Percentiles rank a stretch among this genome's conserved stretches.
Evolutionary conservation across 1,140 invertebrate species (phyloP).

Genomic region (Sesamia nonagrioides): DNA sequence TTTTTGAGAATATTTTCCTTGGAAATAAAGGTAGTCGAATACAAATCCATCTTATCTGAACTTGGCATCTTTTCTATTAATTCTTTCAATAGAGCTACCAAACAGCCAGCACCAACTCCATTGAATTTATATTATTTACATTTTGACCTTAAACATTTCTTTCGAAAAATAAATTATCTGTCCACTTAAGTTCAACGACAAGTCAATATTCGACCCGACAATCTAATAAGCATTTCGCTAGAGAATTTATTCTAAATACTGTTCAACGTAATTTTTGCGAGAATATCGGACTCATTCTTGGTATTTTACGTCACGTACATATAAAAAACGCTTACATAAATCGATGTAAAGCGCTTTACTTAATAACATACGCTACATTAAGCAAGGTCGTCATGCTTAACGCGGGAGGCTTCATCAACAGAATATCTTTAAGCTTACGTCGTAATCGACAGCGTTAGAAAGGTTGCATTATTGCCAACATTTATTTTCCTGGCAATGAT

Average conservation of each 20-base stretch:
- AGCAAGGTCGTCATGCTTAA: conserved; percentile 38
- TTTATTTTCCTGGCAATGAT: conserved; percentile 9
- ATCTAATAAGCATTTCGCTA: conserved; percentile 13
- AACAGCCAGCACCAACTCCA: too few species aligned
- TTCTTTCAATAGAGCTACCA: background rate
- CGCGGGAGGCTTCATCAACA: conserved; percentile 39
- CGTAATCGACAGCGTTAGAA: conserved; percentile 31
- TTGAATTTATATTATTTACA: background rate
- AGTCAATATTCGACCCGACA: conserved; percentile 16
- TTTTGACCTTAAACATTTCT: conserved; percentile 1
- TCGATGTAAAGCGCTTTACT: conserved; percentile 39
- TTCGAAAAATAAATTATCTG: conserved; percentile 6
- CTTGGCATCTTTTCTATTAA: background rate
- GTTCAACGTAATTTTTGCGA: background rate
- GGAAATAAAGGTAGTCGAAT: too few species aligned
- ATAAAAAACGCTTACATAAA: conserved; percentile 21
- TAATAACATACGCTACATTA: conserved; percentile 48
- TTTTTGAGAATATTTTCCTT: too few species aligned
- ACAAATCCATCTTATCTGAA: background rate
- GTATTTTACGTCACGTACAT: conserved; percentile 14
- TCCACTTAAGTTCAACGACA: conserved; percentile 5
- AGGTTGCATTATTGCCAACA: conserved; percentile 18
- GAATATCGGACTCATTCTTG: conserved; percentile 17
- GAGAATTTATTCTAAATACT: conserved; percentile 12
- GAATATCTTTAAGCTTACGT: conserved; percentile 37